Percentiles rank a stretch among this genome's conserved stretches.
These are phyloP conservation scores for Zootoca vivipara DNA, from an alignment of 2,113 vertebrate genomes.

Conservation along the genomic window DNA sequence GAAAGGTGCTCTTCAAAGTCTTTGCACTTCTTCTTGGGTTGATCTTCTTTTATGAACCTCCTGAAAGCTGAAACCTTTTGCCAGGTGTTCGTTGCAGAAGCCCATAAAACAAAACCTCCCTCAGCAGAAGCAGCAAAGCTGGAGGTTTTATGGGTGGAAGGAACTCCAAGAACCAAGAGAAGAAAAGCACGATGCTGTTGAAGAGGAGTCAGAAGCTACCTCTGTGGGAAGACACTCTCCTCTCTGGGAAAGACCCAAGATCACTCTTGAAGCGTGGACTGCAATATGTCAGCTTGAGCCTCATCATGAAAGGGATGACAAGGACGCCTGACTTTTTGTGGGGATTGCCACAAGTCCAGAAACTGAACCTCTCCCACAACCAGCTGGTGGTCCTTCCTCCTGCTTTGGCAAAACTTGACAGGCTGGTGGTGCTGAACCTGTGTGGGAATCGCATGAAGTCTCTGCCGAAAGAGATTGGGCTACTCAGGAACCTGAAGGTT, in stretches of 20 bases:
- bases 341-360: slow-evolving; percentile 89
- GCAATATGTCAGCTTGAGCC: slow-evolving; percentile 84
- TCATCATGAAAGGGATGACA: slow-evolving; percentile 86
- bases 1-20: slow-evolving; percentile 52
- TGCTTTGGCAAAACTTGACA: slow-evolving; percentile 80
- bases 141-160: slow-evolving; percentile 75
- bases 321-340: slow-evolving; percentile 86
- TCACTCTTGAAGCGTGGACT: slow-evolving; percentile 75
- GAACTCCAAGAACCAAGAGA: slow-evolving; percentile 74
- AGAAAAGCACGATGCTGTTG: slow-evolving; percentile 45
- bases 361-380: slow-evolving; percentile 93
- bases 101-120: slow-evolving; percentile 41
- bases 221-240: slow-evolving; percentile 74
- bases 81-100: slow-evolving; percentile 30
- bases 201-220: slow-evolving; percentile 69
- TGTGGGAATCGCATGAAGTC: slow-evolving; percentile 85
- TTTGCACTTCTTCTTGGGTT: slow-evolving; percentile 50
- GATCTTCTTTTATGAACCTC: slow-evolving; percentile 16
- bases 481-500: slow-evolving; percentile 86
- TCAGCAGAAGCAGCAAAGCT: slow-evolving; percentile 17
- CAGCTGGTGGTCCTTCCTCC: slow-evolving; percentile 81
- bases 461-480: slow-evolving; percentile 88
- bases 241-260: slow-evolving; percentile 73
- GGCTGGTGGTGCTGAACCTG: slow-evolving; percentile 89
- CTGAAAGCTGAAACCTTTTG: slow-evolving; percentile 4